Percentiles rank a stretch among this genome's conserved stretches.
phyloP scores from a whole-genome alignment of 2,113 vertebrate genomes.

The Nothobranchius kuhntae region DNA sequence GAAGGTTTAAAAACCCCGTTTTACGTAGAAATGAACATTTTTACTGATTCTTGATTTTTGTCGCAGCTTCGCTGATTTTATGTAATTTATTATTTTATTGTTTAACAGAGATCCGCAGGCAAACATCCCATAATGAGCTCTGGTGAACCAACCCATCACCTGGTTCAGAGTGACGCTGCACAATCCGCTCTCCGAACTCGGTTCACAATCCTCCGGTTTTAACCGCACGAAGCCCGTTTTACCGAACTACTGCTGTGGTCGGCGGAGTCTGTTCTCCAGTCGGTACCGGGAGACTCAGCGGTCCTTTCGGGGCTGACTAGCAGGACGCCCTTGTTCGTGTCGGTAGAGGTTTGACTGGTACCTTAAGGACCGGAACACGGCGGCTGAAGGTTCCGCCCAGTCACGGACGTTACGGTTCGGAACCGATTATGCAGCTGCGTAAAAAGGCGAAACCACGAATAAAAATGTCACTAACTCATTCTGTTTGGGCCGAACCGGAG shows the following conservation, averaged over 20 bases:
- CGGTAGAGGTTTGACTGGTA: not conserved
- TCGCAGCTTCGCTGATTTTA: too few species aligned
- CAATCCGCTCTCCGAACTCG: slow-evolving; percentile 1
- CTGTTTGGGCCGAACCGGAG: not conserved
- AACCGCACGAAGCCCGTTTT: not conserved
- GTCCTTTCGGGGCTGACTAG: not conserved
- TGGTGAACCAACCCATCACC: too few species aligned
- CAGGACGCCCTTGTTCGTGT: accelerated
- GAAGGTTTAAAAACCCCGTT: too few species aligned
- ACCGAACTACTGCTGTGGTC: too few species aligned
- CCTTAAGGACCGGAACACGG: too few species aligned
- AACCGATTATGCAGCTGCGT: not conserved
- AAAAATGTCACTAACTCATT: not conserved
- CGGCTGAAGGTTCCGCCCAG: slow-evolving; percentile 8
- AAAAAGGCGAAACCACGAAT: not conserved
- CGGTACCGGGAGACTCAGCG: accelerated
- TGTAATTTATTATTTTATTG: too few species aligned
- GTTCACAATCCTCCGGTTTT: not conserved
- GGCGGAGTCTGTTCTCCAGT: accelerated
- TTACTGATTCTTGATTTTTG: too few species aligned
- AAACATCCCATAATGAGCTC: not conserved
- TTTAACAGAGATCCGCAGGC: too few species aligned
- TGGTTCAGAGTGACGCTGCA: not conserved
- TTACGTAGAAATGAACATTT: too few species aligned
- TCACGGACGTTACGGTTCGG: not conserved